Percentiles rank a stretch among this genome's conserved stretches.
Conservation (phyloP, 2,888 invertebrate species). For the Leptopilina syphax region DNA sequence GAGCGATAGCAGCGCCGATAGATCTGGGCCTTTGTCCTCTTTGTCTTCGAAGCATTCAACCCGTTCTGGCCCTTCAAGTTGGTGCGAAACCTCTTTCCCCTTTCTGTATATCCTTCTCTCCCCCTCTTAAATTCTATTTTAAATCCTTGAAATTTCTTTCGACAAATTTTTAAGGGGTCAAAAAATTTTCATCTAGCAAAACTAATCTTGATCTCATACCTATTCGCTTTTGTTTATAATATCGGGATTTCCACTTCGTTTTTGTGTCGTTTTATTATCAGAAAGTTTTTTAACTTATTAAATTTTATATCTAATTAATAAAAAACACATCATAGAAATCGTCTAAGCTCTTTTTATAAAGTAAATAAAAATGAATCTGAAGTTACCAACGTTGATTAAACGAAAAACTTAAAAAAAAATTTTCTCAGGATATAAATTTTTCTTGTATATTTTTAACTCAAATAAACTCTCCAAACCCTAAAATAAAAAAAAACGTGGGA, state of each 20-base stretch:
- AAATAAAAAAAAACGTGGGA: no score
- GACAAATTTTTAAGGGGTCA: constrained; percentile 5
- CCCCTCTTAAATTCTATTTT: neutral
- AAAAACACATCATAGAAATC: no score
- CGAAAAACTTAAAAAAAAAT: no score
- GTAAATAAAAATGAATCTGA: no score
- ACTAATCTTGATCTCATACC: neutral
- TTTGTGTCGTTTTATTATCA: neutral
- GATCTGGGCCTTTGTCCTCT: constrained; percentile 69
- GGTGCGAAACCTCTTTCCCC: no score
- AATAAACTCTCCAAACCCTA: no score
- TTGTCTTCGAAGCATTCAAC: constrained; percentile 58
- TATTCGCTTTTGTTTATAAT: neutral
- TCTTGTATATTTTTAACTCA: no score
- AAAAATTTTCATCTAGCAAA: neutral
- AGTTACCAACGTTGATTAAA: no score
- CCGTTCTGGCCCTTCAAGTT: constrained; percentile 26
- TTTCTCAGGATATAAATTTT: no score
- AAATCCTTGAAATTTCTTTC: constrained; percentile 29
- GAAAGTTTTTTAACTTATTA: no score
- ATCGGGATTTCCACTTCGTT: neutral
- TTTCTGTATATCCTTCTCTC: neutral
- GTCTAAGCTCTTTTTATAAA: no score
- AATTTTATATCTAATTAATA: no score
- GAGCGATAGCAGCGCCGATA: constrained; percentile 27